Percentiles rank a stretch among this genome's conserved stretches.
These are phyloP conservation scores for Pangasius sanitwongsei DNA, from an alignment of 2,797 vertebrate species.

Conservation along the genomic window DNA sequence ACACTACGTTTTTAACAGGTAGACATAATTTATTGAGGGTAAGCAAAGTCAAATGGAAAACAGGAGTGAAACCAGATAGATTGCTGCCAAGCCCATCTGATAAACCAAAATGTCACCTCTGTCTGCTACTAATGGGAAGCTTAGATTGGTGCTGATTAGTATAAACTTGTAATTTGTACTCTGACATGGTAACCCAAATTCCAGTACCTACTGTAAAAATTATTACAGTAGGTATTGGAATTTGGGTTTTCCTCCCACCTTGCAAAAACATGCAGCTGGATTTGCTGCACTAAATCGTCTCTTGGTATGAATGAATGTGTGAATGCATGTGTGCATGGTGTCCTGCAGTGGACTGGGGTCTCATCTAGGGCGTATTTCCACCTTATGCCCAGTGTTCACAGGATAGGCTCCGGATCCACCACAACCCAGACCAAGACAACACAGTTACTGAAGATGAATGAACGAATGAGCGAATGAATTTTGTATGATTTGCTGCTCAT, in stretches of 20 bases:
- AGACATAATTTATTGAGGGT: conserved; percentile 11
- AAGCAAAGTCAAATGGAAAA: background rate
- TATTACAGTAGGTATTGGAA: too few species aligned
- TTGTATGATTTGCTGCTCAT: background rate
- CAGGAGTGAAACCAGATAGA: conserved; percentile 8
- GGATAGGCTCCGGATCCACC: background rate
- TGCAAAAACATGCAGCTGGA: background rate
- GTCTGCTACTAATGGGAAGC: background rate
- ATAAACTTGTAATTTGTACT: background rate
- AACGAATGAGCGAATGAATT: background rate
- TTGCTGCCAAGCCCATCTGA: background rate
- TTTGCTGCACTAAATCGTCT: background rate
- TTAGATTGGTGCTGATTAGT: background rate
- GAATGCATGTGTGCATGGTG: too few species aligned
- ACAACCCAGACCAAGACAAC: background rate
- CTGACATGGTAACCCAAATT: background rate
- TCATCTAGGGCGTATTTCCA: background rate
- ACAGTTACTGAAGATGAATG: background rate
- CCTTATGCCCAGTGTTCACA: background rate
- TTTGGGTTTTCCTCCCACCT: too few species aligned
- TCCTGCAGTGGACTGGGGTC: background rate
- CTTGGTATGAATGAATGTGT: background rate
- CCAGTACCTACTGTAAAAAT: background rate
- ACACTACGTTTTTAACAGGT: background rate
- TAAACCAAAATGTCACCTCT: background rate